Evolutionary conservation across 2,888 invertebrate genomes (phyloP).

Genomic region (Stomorhina lunata): DNA sequence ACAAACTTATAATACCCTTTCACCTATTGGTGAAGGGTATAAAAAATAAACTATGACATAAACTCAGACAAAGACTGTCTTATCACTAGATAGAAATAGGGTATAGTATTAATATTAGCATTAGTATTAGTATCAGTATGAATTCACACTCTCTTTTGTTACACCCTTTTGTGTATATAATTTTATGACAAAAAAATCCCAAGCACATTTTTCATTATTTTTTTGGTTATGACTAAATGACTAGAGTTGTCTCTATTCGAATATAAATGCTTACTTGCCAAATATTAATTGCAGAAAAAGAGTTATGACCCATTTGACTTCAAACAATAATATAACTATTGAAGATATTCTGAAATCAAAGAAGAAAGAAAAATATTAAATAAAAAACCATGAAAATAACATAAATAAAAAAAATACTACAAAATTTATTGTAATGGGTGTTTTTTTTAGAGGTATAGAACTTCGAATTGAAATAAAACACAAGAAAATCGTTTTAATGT

Average conservation of each 20-base stretch:
- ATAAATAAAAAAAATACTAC: not conserved
- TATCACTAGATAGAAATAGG: too few species aligned
- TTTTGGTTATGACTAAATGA: constrained; percentile 18
- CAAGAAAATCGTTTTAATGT: too few species aligned
- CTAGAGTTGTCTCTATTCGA: not conserved
- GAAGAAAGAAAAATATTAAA: constrained; percentile 68
- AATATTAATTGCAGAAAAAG: constrained; percentile 82
- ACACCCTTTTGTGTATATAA: constrained; percentile 8
- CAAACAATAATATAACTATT: constrained; percentile 82
- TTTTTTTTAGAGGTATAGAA: not conserved
- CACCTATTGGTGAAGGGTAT: too few species aligned
- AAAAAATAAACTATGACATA: too few species aligned
- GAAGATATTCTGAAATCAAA: constrained; percentile 81
- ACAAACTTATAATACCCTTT: too few species aligned
- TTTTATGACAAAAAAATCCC: not conserved
- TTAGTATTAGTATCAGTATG: too few species aligned
- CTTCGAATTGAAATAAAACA: too few species aligned
- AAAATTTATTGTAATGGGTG: not conserved
- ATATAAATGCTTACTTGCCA: constrained; percentile 73
- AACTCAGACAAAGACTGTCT: too few species aligned
- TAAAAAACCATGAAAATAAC: not conserved
- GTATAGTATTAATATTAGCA: too few species aligned
- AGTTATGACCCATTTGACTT: constrained; percentile 84
- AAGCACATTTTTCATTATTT: constrained; percentile 15
- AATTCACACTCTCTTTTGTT: not conserved